Base-by-base conservation (phyloP, 2,113 vertebrate genomes). In the Paratilapia polleni region DNA sequence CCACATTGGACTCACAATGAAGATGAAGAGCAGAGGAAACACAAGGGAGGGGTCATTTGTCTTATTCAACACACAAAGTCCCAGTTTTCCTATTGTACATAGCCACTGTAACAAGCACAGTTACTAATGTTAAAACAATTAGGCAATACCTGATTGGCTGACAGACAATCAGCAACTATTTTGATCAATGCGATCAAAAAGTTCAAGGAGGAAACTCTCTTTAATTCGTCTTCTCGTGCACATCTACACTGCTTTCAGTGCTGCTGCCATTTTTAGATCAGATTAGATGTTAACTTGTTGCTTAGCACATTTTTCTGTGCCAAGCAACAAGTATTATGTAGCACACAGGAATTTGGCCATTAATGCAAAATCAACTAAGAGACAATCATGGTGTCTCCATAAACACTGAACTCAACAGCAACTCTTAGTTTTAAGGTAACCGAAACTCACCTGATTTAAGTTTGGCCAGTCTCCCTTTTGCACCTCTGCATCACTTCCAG, bases 41-140 rank as follows among this genome's bases (percentile, higher is more conserved):
- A 79, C 57, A 24, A 12, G 52, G 12, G 86, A 66, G 31, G 78
- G 36, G 59, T 86, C 24, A 75, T 91, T 86, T 85, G 63, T 86
- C 61, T 83, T 43, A 56, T 76, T 90, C 41, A 78, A 22, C 13
- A 62, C 19, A 38, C 19, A 61, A 41, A 43, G 19, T 41, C 24
- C 28, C 12, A 3, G 6, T 66, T 77, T 80, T 24, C 34, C 62
- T 58, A 7, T 17, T 24, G 68, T 20, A 34, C 11, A 77, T 2
- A 20, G 28, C 19, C 43, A 17, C 12, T 78, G 15, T 36, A 68
- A 82, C 10, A 77, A 75, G 43, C 43, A 54, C 41, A 22, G 78
- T 12, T 15, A 62, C n/a, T 14, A 6, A 41, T 22, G 43, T 43
- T 47, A 19, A 43, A 75, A 80, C 26, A 74, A 73, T 31, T 8